A percentile compares a stretch with the other conserved stretches of the same genome.
phyloP scores from a whole-genome alignment of 2,888 invertebrate species.

The Leptarthrus brevirostris region DNA sequence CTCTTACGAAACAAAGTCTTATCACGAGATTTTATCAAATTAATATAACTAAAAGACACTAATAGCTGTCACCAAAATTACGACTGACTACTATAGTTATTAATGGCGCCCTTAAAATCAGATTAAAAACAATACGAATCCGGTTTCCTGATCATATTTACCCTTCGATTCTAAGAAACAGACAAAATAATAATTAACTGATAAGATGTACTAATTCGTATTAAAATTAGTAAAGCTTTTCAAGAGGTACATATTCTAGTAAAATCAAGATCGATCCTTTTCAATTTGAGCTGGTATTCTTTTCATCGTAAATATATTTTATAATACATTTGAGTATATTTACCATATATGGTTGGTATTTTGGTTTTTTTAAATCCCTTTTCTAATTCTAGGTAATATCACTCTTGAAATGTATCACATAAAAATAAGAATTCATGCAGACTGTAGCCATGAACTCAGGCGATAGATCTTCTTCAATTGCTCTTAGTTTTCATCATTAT shows the following conservation, averaged over 20 bases:
- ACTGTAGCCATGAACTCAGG: too few relatives aligned
- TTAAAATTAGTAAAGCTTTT: neutral
- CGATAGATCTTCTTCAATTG: too few relatives aligned
- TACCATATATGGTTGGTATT: too few relatives aligned
- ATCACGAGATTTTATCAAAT: neutral
- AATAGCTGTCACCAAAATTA: neutral
- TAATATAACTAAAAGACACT: constrained; percentile 14
- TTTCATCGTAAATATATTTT: too few relatives aligned
- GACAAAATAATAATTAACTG: constrained; percentile 3
- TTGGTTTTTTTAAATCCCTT: neutral
- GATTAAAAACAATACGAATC: constrained; percentile 21
- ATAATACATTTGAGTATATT: too few relatives aligned
- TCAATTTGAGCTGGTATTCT: neutral
- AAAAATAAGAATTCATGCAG: too few relatives aligned
- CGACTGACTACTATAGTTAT: constrained; percentile 15
- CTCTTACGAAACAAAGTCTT: constrained; percentile 13
- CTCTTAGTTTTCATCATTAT: too few relatives aligned
- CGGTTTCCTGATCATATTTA: constrained; percentile 30
- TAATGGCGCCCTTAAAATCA: neutral
- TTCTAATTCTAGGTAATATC: too few relatives aligned
- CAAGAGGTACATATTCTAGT: too few relatives aligned
- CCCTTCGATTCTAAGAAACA: too few relatives aligned
- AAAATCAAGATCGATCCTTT: constrained; percentile 7
- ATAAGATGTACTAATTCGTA: constrained; percentile 22
- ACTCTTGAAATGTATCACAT: too few relatives aligned